Conservation (phyloP, 2,888 invertebrate genomes). For the Troides aeacus region DNA sequence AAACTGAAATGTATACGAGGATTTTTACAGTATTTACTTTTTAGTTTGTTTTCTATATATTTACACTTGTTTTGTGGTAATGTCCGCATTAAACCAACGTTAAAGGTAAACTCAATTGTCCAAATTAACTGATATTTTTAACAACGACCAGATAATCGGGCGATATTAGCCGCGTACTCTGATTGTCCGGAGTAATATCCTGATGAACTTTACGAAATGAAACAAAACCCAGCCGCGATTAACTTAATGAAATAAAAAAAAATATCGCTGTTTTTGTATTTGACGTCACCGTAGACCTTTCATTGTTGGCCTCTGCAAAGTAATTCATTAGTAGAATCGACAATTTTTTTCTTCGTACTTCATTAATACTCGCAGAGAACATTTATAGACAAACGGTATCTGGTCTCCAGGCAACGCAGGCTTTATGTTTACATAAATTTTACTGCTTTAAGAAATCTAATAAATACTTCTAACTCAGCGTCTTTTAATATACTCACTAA, state of each 20-base stretch:
- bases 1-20: no score
- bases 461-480: no score
- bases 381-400: background rate
- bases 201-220: constrained; percentile 29
- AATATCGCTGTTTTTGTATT: background rate
- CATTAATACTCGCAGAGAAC: constrained; percentile 23
- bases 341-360: background rate
- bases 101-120: constrained; percentile 26
- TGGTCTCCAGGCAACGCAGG: background rate
- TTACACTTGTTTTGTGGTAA: constrained; percentile 4
- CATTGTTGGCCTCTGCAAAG: background rate
- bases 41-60: background rate
- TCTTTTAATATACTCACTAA: no score
- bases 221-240: constrained; percentile 19
- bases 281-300: constrained; percentile 3
- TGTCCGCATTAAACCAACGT: constrained; percentile 37
- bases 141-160: constrained; percentile 55
- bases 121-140: constrained; percentile 56
- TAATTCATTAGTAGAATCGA: background rate
- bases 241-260: constrained; percentile 32
- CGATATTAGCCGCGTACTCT: constrained; percentile 31
- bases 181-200: constrained; percentile 32
- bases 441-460: no score
- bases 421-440: background rate
- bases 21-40: no score